Base-by-base conservation (phyloP, 2,888 invertebrate genomes). In the Lissocephala sabroskyi region DNA sequence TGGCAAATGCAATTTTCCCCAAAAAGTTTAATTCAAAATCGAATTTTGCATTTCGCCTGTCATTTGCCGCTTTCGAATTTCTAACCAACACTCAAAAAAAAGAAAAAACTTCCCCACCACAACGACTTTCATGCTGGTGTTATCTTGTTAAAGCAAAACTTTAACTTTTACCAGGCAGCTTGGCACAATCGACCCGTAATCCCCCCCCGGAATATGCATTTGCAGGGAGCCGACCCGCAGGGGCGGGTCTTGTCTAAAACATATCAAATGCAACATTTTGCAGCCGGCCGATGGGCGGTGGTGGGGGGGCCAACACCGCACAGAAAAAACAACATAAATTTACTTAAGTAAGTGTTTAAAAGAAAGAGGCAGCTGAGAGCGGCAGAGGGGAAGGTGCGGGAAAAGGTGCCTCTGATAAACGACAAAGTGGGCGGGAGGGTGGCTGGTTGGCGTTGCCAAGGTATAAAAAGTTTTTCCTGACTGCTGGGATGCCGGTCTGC, bases 311-410 rank as follows among this genome's bases (percentile, higher is more conserved):
- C 23, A 41, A 39, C 32, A 18, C 42, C 26, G 26, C 35, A 33
- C 57, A 51, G 55, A 66, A 66, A 71, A 70, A 66, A 73, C 74
- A 71, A 67, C 71, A 73, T 71, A 71, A 71, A 73, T 73, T 74
- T 68, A 74, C 66, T 74, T 74, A 71, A 74, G 73, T 74, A 74
- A 74, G 75, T 75, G 73, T 75, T 74, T 75, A 74, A 75, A 66
- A 66, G 62, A 65, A 71, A 50, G 65, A 61, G 55, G 62, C 59
- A 62, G 49, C 51, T 49, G n/a, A n/a, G 54, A 48, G 54, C 49
- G 57, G 54, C 36, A 14, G 13, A 28, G 19, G 28, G 37, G 16
- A 32, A 23, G 40, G 28, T 19, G 52, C 48, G 52, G n/a, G 23
- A 41, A 35, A 36, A 44, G 44, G 41, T 16, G n/a, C n/a, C 37